These are phyloP conservation scores for Cyaniris semiargus DNA, from an alignment of 2,888 invertebrate species.

Conservation along the genomic window DNA sequence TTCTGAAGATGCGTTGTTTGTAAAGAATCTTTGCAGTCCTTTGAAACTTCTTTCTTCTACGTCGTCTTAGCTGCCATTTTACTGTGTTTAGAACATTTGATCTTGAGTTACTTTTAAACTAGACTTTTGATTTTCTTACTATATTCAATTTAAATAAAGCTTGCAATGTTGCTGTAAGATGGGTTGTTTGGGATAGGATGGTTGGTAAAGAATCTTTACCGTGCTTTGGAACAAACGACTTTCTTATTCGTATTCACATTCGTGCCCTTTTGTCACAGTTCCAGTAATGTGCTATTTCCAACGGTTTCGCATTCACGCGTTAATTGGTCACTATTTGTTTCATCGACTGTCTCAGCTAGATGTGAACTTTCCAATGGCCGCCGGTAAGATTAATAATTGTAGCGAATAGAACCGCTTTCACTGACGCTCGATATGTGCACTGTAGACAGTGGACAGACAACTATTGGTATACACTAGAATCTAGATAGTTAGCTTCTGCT, in stretches of 20 bases:
- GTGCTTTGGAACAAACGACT: not conserved
- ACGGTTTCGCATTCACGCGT: not conserved
- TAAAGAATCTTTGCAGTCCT: not conserved
- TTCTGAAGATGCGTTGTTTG: not conserved
- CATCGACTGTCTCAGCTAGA: not conserved
- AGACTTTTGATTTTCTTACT: not conserved
- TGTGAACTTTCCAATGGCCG: conserved; percentile 31
- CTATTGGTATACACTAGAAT: not conserved
- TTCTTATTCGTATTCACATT: not conserved
- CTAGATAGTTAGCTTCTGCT: not conserved
- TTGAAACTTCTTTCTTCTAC: not conserved
- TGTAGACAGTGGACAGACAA: not conserved
- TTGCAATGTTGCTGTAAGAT: too few relatives aligned
- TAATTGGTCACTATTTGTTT: not conserved
- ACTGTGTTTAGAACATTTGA: not conserved
- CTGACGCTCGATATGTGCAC: conserved; percentile 35
- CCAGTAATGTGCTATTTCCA: not conserved
- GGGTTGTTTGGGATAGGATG: too few relatives aligned
- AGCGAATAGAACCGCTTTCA: conserved; percentile 40
- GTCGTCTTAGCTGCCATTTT: not conserved
- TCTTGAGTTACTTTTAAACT: not conserved
- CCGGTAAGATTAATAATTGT: conserved; percentile 36
- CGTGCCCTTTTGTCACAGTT: not conserved
- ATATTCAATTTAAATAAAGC: not conserved
- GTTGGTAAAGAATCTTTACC: not conserved